A percentile compares a stretch with the other conserved stretches of the same genome.
These are phyloP conservation scores for Calliphora vomitoria DNA, from an alignment of 2,888 invertebrate species.

Conservation along the genomic window DNA sequence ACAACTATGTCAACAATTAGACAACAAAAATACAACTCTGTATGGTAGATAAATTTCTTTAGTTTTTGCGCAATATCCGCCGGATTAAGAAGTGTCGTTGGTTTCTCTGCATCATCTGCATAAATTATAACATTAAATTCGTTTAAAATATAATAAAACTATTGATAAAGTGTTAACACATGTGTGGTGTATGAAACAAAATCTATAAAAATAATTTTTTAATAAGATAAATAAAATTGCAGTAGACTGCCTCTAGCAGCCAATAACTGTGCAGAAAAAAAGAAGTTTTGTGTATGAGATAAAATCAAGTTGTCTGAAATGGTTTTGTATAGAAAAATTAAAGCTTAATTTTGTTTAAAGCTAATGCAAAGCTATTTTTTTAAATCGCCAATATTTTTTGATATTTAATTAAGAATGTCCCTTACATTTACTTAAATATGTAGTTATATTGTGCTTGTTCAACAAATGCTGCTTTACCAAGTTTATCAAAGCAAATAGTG, in stretches of 20 bases:
- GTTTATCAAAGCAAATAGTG: too few species aligned
- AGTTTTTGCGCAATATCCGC: constrained; percentile 39
- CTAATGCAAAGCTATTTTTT: too few species aligned
- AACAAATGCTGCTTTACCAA: too few species aligned
- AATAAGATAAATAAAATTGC: background rate
- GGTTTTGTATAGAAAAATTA: background rate
- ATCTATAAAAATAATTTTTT: background rate
- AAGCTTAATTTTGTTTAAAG: too few species aligned
- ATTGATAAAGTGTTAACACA: background rate
- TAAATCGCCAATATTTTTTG: too few species aligned
- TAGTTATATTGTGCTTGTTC: too few species aligned
- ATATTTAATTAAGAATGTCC: too few species aligned
- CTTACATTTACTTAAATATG: too few species aligned
- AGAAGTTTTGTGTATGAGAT: background rate
- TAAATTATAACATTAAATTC: background rate
- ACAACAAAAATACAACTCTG: constrained; percentile 26
- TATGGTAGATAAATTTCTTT: background rate
- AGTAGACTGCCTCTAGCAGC: background rate
- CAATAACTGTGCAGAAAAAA: background rate
- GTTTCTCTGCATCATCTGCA: background rate
- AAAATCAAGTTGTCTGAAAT: background rate
- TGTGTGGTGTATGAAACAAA: background rate
- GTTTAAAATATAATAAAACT: background rate
- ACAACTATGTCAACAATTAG: background rate
- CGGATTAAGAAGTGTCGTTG: background rate